These are phyloP conservation scores for Drosophila recens DNA, from an alignment of 2,888 invertebrate genomes.

Conservation along the genomic window DNA sequence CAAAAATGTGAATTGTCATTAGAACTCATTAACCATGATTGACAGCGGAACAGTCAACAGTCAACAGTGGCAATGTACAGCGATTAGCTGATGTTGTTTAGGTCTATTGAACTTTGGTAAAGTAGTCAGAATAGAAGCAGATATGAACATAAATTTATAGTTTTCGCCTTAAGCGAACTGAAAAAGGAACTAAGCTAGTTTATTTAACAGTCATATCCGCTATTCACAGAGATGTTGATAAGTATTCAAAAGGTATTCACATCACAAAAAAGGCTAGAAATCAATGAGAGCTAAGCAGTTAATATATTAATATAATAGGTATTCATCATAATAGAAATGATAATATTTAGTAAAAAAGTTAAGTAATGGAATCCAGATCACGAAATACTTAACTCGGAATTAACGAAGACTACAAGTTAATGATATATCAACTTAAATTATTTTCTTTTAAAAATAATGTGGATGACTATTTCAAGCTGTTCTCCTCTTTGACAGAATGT, in stretches of 20 bases:
- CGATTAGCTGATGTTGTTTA: conserved; percentile 41
- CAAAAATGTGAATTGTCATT: conserved; percentile 81
- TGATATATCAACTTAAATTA: no score
- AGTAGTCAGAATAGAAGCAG: background rate
- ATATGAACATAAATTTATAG: background rate
- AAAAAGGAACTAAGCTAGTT: background rate
- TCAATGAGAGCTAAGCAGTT: background rate
- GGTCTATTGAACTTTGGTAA: conserved; percentile 50
- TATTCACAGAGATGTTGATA: background rate
- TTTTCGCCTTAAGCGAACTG: background rate
- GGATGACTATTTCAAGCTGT: background rate
- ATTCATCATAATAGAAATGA: no score
- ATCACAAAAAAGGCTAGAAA: background rate
- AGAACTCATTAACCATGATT: conserved; percentile 80
- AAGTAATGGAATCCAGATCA: no score
- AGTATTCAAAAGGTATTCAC: no score
- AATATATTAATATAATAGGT: no score
- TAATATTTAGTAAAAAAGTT: no score
- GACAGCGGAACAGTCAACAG: conserved; percentile 48
- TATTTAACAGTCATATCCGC: background rate
- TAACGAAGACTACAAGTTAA: no score
- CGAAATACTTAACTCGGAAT: no score
- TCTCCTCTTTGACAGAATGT: background rate
- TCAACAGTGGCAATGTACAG: conserved; percentile 27
- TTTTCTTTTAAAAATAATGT: no score